Base-by-base conservation (phyloP, 2,888 invertebrate species). In the Caenorhabditis sp. region DNA sequence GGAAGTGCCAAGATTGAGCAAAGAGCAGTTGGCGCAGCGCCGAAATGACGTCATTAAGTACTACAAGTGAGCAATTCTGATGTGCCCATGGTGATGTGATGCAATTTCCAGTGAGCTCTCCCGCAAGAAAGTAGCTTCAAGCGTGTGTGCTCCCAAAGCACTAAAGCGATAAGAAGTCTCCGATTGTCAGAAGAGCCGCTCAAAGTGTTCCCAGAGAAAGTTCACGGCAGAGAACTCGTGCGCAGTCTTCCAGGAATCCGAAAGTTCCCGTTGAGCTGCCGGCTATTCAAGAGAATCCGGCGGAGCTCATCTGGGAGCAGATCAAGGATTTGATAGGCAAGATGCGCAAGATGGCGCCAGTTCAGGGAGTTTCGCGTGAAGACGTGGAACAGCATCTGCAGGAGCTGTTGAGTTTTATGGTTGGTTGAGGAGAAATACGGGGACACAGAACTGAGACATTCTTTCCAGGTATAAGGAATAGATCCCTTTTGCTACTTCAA, bases 21-120 rank as follows among this genome's bases (percentile, higher is more conserved):
- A 58, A n/a, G 43, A 58, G 15, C 27, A 43, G 17, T 11, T 58
- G 43, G 41, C 30, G n/a, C 27, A 58, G 27, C 26, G 43, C 4
- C 11, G 58, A 20, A 58, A 11, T 17, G 58, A 58, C 11, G 58
- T 43, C 13, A 58, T 27, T 7, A 43, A 45, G 43, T 58, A 58
- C 41, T 58, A 58, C 13, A 58, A 15, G 56, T 56, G 26, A 26
- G 20, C 3, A 13, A 13, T 13, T 39, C n/a, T 39, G 4, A 4
- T 4, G 15, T 3, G 11, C 17, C 15, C 15, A 7, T n/a, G n/a
- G 8, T 13, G 20, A 43, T 17, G 9, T 11, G 7, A 30, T 6
- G n/a, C 26, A 11, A 7, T 43, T 56, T 56, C 5, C 17, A 56
- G 58, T 58, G 58, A 58, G 15, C 20, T 58, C 2, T 58, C 58